Conservation (phyloP, 2,797 vertebrate genomes). For the Anguilla marmorata region DNA sequence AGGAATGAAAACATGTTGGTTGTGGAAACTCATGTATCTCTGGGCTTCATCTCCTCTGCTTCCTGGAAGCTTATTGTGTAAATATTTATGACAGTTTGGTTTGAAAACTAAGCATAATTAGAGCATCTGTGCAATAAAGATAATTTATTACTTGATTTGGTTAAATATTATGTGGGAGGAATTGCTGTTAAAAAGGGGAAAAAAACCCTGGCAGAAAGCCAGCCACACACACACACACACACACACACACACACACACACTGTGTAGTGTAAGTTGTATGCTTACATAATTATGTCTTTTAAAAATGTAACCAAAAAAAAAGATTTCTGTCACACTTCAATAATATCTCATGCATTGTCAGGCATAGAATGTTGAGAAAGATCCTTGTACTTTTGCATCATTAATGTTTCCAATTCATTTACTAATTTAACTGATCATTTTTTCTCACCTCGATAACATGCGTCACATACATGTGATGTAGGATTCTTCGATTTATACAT, state of each 20-base stretch:
- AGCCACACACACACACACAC: neutral
- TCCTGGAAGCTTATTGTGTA: slow-evolving; percentile 8
- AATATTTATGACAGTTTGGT: slow-evolving; percentile 19
- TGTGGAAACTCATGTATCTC: neutral
- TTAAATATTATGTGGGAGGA: neutral
- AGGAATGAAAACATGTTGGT: slow-evolving; percentile 13
- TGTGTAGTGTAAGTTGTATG: too few relatives aligned
- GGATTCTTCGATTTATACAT: neutral
- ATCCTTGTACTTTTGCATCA: neutral
- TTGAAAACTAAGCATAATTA: slow-evolving; percentile 7
- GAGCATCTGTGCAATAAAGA: slow-evolving; percentile 9
- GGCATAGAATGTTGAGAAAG: neutral
- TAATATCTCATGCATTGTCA: neutral
- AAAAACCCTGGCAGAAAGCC: neutral
- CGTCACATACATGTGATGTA: too few relatives aligned
- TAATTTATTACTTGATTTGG: slow-evolving; percentile 28
- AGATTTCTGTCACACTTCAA: neutral
- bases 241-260: neutral
- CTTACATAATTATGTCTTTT: too few relatives aligned
- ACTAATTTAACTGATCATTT: neutral
- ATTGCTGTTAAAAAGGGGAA: neutral
- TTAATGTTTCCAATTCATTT: neutral
- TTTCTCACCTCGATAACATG: neutral
- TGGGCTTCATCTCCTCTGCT: neutral
- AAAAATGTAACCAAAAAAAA: neutral